Base-by-base conservation (phyloP, 2,113 vertebrate species). In the Xiphophorus maculatus region DNA sequence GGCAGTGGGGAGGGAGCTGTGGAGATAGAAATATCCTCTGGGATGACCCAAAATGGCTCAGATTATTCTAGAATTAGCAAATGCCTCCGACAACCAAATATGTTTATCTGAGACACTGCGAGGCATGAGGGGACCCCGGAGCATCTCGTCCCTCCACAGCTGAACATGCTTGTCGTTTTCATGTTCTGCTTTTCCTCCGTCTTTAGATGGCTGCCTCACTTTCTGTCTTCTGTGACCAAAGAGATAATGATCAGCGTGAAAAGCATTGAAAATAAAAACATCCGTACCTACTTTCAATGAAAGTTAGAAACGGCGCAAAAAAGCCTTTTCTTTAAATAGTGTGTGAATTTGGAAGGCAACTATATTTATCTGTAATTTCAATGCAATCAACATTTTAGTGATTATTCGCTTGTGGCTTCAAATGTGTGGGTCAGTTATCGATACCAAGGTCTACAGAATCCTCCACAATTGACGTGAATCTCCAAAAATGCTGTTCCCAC, bases 11-110 rank as follows among this genome's bases (percentile, higher is more conserved):
- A 54, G 37, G 30, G 29, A 63, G 4, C 42, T 33, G 28, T 58
- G 29, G 82, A 81, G 92, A 93, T 91, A 83, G 86, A 94, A 94
- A 93, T 93, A 92, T 88, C 93, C 81, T 77, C 75, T 32, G 81
- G 82, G 92, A 84, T 73, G 44, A 69, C 84, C 69, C 76, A 82
- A 83, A 82, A 91, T 82, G 73, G 81, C 82, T 74, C 79, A 80
- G 90, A 93, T 93, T 90, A 93, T 90, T 92, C 91, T 88, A 91
- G 93, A 94, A 91, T 94, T 92, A 92, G 87, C 88, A 89, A 93
- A 94, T 85, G 92, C 93, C 86, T 88, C 83, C 78, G 68, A 82
- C 87, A 83, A 87, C 87, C 88, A 88, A 92, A 92, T 90, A 81
- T 83, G 81, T 89, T 88, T 87, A 77, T 77, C 35, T 67, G 13